Percentiles rank a stretch among this genome's conserved stretches.
These are phyloP conservation scores for Torymus aiolomorphi DNA, from an alignment of 2,888 invertebrate genomes.

Conservation along the genomic window DNA sequence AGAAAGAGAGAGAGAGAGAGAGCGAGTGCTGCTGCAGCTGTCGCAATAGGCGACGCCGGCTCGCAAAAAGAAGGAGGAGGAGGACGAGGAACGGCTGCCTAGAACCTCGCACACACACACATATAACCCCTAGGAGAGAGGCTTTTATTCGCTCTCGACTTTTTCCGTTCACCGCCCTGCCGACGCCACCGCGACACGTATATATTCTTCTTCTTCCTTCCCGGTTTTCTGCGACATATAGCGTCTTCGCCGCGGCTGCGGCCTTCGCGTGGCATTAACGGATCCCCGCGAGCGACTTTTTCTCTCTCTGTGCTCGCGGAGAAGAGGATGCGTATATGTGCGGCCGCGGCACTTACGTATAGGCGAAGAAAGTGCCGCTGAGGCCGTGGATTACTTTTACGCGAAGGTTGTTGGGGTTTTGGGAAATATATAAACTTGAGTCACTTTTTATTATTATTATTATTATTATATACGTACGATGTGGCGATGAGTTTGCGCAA, in stretches of 20 bases:
- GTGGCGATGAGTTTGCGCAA: too few species aligned
- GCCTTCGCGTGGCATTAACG: constrained; percentile 52
- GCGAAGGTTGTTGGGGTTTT: constrained; percentile 14
- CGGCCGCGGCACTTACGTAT: background rate
- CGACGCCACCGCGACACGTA: too few species aligned
- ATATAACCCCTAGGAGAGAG: background rate
- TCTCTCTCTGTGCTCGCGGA: background rate
- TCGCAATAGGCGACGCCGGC: constrained; percentile 33
- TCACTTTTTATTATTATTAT: too few species aligned
- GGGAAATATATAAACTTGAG: too few species aligned
- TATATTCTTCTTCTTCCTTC: constrained; percentile 3
- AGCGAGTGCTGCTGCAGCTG: constrained; percentile 27
- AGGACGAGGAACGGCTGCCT: background rate
- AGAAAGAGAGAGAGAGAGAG: constrained; percentile 24
- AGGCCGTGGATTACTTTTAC: constrained; percentile 34
- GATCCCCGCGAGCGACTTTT: background rate
- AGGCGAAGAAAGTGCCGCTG: background rate
- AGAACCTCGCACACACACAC: background rate
- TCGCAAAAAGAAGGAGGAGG: background rate
- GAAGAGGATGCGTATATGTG: constrained; percentile 1
- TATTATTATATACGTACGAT: too few species aligned
- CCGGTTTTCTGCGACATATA: background rate
- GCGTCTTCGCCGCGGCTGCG: constrained; percentile 10
- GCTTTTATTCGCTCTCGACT: background rate
- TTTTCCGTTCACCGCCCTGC: too few species aligned